Percentiles rank a stretch among this genome's conserved stretches.
Evolutionary conservation across 2,113 vertebrate genomes (phyloP).

Genomic region (Tetrax tetrax): DNA sequence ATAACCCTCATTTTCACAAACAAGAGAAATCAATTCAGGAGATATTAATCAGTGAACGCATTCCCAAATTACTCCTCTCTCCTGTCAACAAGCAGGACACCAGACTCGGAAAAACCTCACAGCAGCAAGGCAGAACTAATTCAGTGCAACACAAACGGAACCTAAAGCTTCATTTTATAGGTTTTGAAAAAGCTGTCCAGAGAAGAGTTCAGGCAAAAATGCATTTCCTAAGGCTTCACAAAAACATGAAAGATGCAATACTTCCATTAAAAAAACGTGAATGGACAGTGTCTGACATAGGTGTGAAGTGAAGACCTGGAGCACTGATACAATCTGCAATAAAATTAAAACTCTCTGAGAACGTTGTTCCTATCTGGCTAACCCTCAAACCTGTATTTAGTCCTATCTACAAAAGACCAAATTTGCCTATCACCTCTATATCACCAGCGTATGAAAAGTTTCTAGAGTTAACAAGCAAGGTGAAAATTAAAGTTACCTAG

Average conservation of each 20-base stretch:
- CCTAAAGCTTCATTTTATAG: background rate
- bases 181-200: background rate
- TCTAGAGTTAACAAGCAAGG: background rate
- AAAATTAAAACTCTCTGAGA: background rate
- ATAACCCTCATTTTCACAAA: background rate
- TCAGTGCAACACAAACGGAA: background rate
- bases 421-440: background rate
- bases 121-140: background rate
- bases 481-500: background rate
- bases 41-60: background rate
- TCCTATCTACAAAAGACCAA: background rate
- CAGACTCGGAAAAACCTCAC: background rate
- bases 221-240: background rate
- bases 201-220: background rate
- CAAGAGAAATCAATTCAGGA: background rate
- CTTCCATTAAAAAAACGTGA: background rate
- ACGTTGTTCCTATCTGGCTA: background rate
- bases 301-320: background rate
- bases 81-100: background rate
- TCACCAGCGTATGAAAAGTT: background rate
- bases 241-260: background rate
- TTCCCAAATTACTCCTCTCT: background rate
- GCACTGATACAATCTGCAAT: background rate
- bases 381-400: background rate
- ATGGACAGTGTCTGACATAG: rapidly evolving